A percentile compares a stretch with the other conserved stretches of the same genome.
Conservation (phyloP, 2,888 invertebrate species). For the Tortrix viridana region DNA sequence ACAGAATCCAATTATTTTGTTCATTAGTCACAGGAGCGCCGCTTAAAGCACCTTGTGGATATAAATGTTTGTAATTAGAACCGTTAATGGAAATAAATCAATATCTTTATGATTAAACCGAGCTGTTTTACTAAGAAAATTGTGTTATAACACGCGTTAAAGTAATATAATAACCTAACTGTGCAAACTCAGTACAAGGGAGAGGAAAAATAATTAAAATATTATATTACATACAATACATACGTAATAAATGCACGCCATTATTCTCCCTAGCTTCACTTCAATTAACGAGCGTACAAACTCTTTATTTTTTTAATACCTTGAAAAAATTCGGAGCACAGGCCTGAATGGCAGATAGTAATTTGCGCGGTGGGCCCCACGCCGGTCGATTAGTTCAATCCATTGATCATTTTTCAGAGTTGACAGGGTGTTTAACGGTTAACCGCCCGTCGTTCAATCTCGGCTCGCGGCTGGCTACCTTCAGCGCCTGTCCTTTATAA, state of each 20-base stretch:
- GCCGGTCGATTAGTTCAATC: constrained; percentile 25
- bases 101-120: constrained; percentile 1
- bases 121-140: too few relatives aligned
- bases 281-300: not conserved
- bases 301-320: not conserved
- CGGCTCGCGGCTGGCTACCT: constrained; percentile 20
- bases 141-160: too few relatives aligned
- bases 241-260: too few relatives aligned
- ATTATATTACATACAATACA: too few relatives aligned
- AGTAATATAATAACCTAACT: too few relatives aligned
- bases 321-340: constrained; percentile 6
- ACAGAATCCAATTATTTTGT: constrained; percentile 63
- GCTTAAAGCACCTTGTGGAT: constrained; percentile 44
- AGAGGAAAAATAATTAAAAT: too few relatives aligned
- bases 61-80: constrained; percentile 34
- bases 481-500: constrained; percentile 16
- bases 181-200: too few relatives aligned
- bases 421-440: constrained; percentile 34
- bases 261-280: not conserved
- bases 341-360: constrained; percentile 22
- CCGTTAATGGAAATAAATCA: constrained; percentile 26
- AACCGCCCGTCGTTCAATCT: constrained; percentile 27
- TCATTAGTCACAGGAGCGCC: constrained; percentile 55
- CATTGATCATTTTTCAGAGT: constrained; percentile 33
- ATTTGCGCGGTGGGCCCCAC: constrained; percentile 17